phyloP scores from a whole-genome alignment of 2,113 vertebrate species.

The Leptobrachium leishanense region DNA sequence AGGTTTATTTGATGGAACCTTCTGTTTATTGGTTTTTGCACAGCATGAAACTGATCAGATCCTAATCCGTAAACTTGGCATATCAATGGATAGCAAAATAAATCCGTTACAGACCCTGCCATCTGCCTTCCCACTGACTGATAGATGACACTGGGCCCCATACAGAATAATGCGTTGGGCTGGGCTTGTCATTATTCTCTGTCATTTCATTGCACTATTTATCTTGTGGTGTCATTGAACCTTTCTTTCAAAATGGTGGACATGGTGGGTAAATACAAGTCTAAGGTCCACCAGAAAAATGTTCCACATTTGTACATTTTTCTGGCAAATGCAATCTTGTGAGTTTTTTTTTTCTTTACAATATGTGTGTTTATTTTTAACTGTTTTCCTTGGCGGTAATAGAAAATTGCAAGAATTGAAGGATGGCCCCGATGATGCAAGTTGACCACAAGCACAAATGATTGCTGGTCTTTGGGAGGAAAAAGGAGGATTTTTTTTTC shows the following conservation, averaged over 20 bases:
- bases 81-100: conserved; percentile 54
- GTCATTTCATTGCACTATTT: conserved; percentile 52
- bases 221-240: conserved; percentile 53
- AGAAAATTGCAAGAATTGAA: conserved; percentile 17
- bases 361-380: conserved; percentile 34
- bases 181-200: conserved; percentile 57
- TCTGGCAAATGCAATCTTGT: conserved; percentile 40
- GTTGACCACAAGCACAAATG: conserved; percentile 28
- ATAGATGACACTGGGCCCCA: conserved; percentile 31
- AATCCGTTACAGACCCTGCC: conserved; percentile 54
- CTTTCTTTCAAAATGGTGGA: conserved; percentile 50
- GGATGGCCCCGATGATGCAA: conserved; percentile 24
- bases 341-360: background rate
- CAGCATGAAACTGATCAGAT: conserved; percentile 42
- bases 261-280: conserved; percentile 13
- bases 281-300: conserved; percentile 26
- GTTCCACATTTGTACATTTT: conserved; percentile 31
- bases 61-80: conserved; percentile 53
- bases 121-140: conserved; percentile 55
- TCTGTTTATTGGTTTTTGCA: conserved; percentile 35
- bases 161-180: conserved; percentile 54
- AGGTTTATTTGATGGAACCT: conserved; percentile 15
- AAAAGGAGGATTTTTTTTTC: background rate
- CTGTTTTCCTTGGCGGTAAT: conserved; percentile 25
- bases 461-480: background rate